These are phyloP conservation scores for Leptosomus discolor DNA, from an alignment of 2,113 vertebrate genomes.

Conservation along the genomic window DNA sequence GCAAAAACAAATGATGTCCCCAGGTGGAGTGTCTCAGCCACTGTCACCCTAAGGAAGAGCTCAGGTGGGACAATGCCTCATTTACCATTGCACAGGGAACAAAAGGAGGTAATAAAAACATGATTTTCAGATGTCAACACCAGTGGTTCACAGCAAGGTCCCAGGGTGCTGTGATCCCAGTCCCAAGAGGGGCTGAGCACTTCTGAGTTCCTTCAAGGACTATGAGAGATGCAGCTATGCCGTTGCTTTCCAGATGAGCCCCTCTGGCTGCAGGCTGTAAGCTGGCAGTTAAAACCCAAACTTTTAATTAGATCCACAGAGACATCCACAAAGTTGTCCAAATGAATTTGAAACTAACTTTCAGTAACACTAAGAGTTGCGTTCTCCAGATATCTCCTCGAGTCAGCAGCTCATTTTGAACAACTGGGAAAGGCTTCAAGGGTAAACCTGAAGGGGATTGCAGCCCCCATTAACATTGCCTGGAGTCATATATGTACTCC, in stretches of 20 bases:
- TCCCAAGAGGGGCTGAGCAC: neutral
- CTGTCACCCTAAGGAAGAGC: conserved; percentile 18
- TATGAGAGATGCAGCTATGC: neutral
- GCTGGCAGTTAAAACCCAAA: neutral
- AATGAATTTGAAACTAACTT: neutral
- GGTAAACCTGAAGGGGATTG: neutral
- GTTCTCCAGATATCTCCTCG: neutral
- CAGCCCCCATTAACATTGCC: neutral
- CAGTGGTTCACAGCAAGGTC: neutral
- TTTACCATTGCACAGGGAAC: neutral
- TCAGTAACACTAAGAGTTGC: neutral
- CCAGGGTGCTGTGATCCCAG: neutral
- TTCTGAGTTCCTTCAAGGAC: neutral
- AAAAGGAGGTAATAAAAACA: neutral
- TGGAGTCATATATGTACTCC: neutral
- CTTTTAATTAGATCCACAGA: conserved; percentile 44
- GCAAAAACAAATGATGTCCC: neutral
- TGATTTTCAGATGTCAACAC: neutral
- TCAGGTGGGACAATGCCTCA: conserved; percentile 2
- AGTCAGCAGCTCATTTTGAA: neutral
- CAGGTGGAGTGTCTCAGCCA: neutral
- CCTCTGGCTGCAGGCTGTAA: neutral
- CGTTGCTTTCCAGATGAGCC: neutral
- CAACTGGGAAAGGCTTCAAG: neutral
- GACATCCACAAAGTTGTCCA: neutral